A percentile compares a stretch with the other conserved stretches of the same genome.
Evolutionary conservation across 1,140 invertebrate species (phyloP).

Genomic region (Agrypnia vestita): DNA sequence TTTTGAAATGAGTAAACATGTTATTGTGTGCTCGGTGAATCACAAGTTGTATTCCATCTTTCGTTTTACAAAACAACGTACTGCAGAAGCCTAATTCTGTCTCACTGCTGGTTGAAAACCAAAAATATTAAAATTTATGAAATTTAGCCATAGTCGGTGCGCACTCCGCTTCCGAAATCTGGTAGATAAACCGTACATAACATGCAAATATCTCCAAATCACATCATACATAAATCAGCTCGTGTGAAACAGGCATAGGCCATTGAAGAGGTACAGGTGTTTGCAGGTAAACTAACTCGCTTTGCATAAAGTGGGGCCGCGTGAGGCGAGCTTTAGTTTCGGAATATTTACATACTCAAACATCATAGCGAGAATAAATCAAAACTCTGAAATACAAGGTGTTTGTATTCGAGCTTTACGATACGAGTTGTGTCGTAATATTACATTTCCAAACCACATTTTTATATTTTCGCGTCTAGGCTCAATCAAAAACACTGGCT

Average conservation of each 20-base stretch:
- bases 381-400: background rate
- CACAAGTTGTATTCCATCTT: too few relatives aligned
- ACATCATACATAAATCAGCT: slow-evolving; percentile 35
- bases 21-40: too few relatives aligned
- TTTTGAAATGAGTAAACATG: too few relatives aligned
- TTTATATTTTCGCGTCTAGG: too few relatives aligned
- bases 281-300: slow-evolving; percentile 38
- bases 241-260: slow-evolving; percentile 16
- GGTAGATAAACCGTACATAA: slow-evolving; percentile 22
- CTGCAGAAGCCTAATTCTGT: too few relatives aligned
- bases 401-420: too few relatives aligned
- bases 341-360: slow-evolving; percentile 31
- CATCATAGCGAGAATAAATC: slow-evolving; percentile 31
- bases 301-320: slow-evolving; percentile 33
- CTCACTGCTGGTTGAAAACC: too few relatives aligned
- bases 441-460: too few relatives aligned
- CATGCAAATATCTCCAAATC: slow-evolving; percentile 30
- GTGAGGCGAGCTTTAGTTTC: slow-evolving; percentile 20
- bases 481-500: too few relatives aligned
- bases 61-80: too few relatives aligned
- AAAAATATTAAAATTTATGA: too few relatives aligned
- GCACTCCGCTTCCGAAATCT: background rate
- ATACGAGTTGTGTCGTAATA: too few relatives aligned
- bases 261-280: slow-evolving; percentile 33
- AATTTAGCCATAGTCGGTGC: background rate